These are phyloP conservation scores for Drosophila persimilis DNA, from an alignment of 1,140 invertebrate species.

Conservation along the genomic window DNA sequence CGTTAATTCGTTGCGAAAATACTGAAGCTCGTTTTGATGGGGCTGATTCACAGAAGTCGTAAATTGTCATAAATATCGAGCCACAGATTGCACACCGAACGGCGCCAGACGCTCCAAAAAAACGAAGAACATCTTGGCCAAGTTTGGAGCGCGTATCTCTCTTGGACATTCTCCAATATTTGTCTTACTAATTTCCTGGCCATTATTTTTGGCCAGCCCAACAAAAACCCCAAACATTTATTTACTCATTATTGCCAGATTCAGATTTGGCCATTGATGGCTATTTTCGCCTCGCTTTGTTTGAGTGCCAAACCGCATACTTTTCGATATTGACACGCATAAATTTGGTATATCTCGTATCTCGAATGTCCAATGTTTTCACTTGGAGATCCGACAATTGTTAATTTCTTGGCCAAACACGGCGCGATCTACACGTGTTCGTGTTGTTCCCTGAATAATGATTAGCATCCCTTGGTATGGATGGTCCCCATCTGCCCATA, in stretches of 20 bases:
- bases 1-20: conserved; percentile 64
- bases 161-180: conserved; percentile 18
- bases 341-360: conserved; percentile 22
- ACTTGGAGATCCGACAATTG: conserved; percentile 4
- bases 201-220: conserved; percentile 18
- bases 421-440: conserved; percentile 30
- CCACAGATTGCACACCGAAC: conserved; percentile 26
- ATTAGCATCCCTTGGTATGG: conserved; percentile 12
- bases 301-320: conserved; percentile 20
- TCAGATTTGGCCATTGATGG: conserved; percentile 9
- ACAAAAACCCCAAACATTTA: conserved; percentile 19
- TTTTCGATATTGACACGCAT: conserved; percentile 60
- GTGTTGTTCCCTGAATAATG: conserved; percentile 3
- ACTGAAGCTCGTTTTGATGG: conserved; percentile 47
- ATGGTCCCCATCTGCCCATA: background rate
- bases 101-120: conserved; percentile 42
- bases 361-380: conserved; percentile 18
- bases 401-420: conserved; percentile 33
- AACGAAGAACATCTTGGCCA: conserved; percentile 7
- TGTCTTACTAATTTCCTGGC: conserved; percentile 18
- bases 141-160: conserved; percentile 28
- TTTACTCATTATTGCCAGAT: conserved; percentile 13
- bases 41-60: conserved; percentile 56
- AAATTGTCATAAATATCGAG: conserved; percentile 61
- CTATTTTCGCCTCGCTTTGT: conserved; percentile 33